These are phyloP conservation scores for Fragum fragum DNA, from an alignment of 2,888 invertebrate genomes.

Conservation along the genomic window DNA sequence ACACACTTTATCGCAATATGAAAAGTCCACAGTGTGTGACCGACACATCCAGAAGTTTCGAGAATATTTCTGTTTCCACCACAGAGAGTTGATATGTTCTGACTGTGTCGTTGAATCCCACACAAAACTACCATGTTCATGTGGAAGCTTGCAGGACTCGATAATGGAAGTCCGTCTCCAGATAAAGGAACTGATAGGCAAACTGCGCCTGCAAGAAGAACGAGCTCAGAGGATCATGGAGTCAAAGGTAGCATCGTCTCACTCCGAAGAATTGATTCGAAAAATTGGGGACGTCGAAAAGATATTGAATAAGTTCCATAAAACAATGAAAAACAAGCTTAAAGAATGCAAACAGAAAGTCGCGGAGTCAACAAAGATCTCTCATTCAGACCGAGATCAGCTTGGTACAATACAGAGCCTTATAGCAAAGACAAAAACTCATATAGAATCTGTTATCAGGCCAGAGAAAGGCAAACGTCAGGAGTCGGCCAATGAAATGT, in stretches of 20 bases:
- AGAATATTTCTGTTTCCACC: constrained; percentile 68
- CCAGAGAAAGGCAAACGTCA: constrained; percentile 53
- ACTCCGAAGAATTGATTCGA: constrained; percentile 57
- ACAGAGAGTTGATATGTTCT: constrained; percentile 61
- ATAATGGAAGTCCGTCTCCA: constrained; percentile 65
- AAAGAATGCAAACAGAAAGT: constrained; percentile 66
- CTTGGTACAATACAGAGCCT: constrained; percentile 51
- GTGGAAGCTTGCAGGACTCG: constrained; percentile 66
- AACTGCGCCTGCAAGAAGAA: constrained; percentile 61
- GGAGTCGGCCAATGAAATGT: constrained; percentile 56
- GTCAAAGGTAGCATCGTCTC: constrained; percentile 57
- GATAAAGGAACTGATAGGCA: constrained; percentile 63
- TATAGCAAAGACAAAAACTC: constrained; percentile 59
- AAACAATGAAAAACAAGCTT: constrained; percentile 61
- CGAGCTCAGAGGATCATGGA: constrained; percentile 62
- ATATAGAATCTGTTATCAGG: constrained; percentile 52
- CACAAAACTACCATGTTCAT: constrained; percentile 61
- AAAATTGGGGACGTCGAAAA: constrained; percentile 65
- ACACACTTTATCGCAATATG: constrained; percentile 62
- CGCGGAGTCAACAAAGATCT: constrained; percentile 61
- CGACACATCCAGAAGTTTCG: constrained; percentile 64
- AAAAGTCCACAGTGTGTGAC: constrained; percentile 57
- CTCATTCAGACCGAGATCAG: constrained; percentile 54
- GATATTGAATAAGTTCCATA: constrained; percentile 58
- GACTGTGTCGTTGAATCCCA: constrained; percentile 65